Base-by-base conservation (phyloP, 2,797 vertebrate genomes). In the Enteromius fasciolatus region DNA sequence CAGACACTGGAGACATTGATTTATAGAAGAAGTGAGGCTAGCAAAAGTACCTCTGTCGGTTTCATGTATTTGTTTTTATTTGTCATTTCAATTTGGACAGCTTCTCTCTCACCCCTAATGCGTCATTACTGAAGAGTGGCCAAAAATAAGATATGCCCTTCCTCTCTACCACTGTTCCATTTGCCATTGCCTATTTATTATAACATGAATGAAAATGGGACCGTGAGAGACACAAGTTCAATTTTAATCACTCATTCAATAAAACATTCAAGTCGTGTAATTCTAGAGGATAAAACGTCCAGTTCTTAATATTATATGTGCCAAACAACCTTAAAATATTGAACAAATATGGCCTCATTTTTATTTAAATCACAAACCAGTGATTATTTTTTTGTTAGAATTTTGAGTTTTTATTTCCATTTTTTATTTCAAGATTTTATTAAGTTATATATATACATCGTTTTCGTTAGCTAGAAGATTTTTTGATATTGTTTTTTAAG, bases 61-160 rank as follows among this genome's bases (percentile, higher is more conserved):
- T 67, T 83, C 14, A 84, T 91, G 90, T 93, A 89, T 93, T 92
- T 93, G 91, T 93, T 94, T 95, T 90, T 87, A 84, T 90, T 92
- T 88, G 90, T 91, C 89, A 93, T 93, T 92, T 91, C 11, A 86
- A 89, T 81, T 92, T 90, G 93, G 91, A 90, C 90, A 88, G 88
- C 83, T 54, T 73, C 28, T 79, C 48, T 33, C 85, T 76, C 87
- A 14, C 23, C 67, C 57, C 33, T 66, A 75, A 76, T 80, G 81
- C 72, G 20, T 80, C 68, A 80, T 70, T 59, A 57, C 70, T 66
- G 36, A 69, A 50, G 48, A 69, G 36, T 44, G 64, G 63, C 63
- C 81, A 76, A 44, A 82, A 67, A 44, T 85, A 44, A 50, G 69
- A 84, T 83, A 68, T 76, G 68, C 39, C 54, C 61, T 84, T 82